Base-by-base conservation (phyloP, 2,113 vertebrate genomes). In the Agapornis roseicollis region DNA sequence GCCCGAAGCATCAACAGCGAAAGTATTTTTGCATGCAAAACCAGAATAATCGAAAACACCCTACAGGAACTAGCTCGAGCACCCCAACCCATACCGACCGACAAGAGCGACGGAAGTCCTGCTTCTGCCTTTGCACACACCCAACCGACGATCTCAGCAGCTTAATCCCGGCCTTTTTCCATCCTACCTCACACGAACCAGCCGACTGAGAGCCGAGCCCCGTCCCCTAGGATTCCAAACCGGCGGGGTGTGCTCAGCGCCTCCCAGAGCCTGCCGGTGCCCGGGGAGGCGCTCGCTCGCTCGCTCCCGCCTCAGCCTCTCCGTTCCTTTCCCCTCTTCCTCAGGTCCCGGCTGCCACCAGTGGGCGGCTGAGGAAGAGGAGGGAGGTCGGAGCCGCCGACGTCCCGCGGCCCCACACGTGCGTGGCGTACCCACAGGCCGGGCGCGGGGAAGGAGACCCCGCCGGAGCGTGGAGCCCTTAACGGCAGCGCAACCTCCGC, bases 41-140 rank as follows among this genome's bases (percentile, higher is more conserved):
- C 1, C 5, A 1, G 11, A 78, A 58, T 7, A 15, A 47, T 9
- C 12, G 3, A 31, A 49, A 52, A 17, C 29, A 41, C 2, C 23
- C n/a, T 2, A 6, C 42, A n/a, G 2, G 7, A 74, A 16, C 6
- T 15, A 13, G 12, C n/a, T 47, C 17, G 3, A 42, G 22, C 20
- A 29, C 2, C 55, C 24, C 28, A 18, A 19, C 46, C 15, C 4
- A 3, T 11, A 42, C 8, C 7, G 12, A 42, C 5, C 3, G 2
- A 8, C 20, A 37, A 24, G 0, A 69, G 29, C 0, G 35, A 27
- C 0, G 0, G 4, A 6, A 24, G 23, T 12, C 53, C n/a, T 6
- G 2, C 25, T 55, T 4, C n/a, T 6, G 29, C 14, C 16, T 66
- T 58, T 56, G 25, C 7, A 35, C 3, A 5, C 52, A 7, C 11